Percentiles rank a stretch among this genome's conserved stretches.
phyloP scores from a whole-genome alignment of 1,140 invertebrate species.

The Drosophila nebulosa region DNA sequence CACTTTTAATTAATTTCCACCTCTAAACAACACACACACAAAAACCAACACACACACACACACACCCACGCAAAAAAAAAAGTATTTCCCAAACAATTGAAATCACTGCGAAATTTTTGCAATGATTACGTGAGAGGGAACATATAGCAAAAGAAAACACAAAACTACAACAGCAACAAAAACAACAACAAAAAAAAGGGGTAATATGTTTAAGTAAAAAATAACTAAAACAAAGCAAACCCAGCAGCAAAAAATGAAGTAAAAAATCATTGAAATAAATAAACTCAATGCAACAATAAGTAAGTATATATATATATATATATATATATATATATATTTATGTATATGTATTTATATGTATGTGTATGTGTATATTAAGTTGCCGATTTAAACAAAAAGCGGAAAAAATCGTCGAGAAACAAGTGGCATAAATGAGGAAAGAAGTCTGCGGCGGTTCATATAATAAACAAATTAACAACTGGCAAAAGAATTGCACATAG shows the following conservation, averaged over 20 bases:
- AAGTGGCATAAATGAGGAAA: slow-evolving; percentile 63
- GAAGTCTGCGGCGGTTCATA: slow-evolving; percentile 64
- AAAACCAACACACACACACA: slow-evolving; percentile 9
- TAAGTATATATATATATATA: slow-evolving; percentile 35
- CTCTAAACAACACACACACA: slow-evolving; percentile 34
- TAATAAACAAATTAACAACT: slow-evolving; percentile 69
- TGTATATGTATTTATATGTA: no score
- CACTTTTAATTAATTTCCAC: slow-evolving; percentile 58
- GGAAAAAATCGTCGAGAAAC: slow-evolving; percentile 35
- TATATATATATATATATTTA: no score
- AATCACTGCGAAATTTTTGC: slow-evolving; percentile 69
- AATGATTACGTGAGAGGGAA: slow-evolving; percentile 49
- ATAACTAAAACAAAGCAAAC: slow-evolving; percentile 32
- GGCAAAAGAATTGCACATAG: slow-evolving; percentile 71
- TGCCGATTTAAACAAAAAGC: slow-evolving; percentile 24
- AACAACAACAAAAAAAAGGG: slow-evolving; percentile 1
- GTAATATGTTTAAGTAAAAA: slow-evolving; percentile 23
- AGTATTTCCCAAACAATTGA: slow-evolving; percentile 36
- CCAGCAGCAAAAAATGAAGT: not conserved
- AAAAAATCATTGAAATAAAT: slow-evolving; percentile 23
- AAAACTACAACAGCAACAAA: not conserved
- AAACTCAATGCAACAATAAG: slow-evolving; percentile 29
- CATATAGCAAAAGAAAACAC: not conserved
- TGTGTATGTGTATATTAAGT: slow-evolving; percentile 52
- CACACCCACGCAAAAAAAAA: slow-evolving; percentile 18